Evolutionary conservation across 2,888 invertebrate genomes (phyloP), one percentile per base, ranked within the genome.

Genomic region (Therioaphis trifolii): DNA sequence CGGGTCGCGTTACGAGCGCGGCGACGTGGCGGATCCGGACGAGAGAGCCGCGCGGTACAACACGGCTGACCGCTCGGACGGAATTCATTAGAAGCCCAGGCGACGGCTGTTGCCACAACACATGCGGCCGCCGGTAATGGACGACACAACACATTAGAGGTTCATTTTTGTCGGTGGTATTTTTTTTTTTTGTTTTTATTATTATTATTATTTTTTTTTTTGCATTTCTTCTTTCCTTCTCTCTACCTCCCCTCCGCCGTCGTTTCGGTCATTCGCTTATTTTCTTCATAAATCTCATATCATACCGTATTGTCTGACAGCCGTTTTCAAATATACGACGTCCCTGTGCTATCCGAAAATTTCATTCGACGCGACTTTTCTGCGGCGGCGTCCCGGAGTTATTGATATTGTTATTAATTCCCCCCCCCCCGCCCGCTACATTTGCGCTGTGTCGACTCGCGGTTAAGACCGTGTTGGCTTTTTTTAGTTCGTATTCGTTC

Each of bases 61-160:
- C n/a, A n/a, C n/a, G n/a, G 52, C 79, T 79, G 79, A 79, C 79
- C 79, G 69, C 40, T 55, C 27, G 55, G 24, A 79, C 58, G 69
- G 69, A 79, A 69, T 79, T 79, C 69, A 79, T 69, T 58, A 69
- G 69, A 58, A 58, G 43, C 12, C 18, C 27, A 4, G 18, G 63
- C 63, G 77, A 84, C 68, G 77, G 76, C 77, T 69, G 84, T 84
- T 75, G 63, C 43, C 27, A 49, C 58, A 69, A 78, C 76, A 76
- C 55, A 68, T 77, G 75, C 18, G 75, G 15, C 14, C n/a, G n/a
- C n/a, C 5, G 27, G 58, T 61, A 82, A 74, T 75, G 75, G 75
- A 82, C 49, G 82, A 29, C 75, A 49, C 74, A 71, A 71, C 79
- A 79, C 79, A 71, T 79, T 79, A 71, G 55, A 69, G 43, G 69